Evolutionary conservation across 2,888 invertebrate species (phyloP), one percentile per base, ranked within the genome.

Genomic region (Fabriciana adippe): DNA sequence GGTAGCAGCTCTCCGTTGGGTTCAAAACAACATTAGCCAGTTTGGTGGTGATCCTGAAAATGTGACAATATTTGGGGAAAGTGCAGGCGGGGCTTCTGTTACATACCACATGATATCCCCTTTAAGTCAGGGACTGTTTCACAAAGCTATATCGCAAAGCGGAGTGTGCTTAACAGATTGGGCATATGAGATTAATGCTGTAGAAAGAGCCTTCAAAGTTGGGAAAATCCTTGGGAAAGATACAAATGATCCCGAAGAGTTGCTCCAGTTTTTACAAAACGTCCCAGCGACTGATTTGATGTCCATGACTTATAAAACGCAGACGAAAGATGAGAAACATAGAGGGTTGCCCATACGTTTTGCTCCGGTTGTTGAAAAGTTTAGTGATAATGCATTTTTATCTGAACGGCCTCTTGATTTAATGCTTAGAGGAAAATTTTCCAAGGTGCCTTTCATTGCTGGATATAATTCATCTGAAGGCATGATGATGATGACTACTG

Each of bases 91-190:
- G 0, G 79, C 83, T 0, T 81, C 82, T 2, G 85, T 84, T 0
- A 85, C 86, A 0, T 80, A 81, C 60, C 85, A 87, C 55, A 77
- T 88, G 78, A 60, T 87, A 14, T 86, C 87, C 6, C 83, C 86
- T 0, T 80, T 84, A 79, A 84, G 88, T 0, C 74, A 74, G 75
- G 85, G 84, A 21, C 66, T 88, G 45, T 87, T 87, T 64, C 78
- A 85, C 62, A 80, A 80, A 77, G 84, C 79, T 0, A 87, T 87
- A 57, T 75, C 81, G 1, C 84, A 87, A 63, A 86, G 86, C 74
- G 87, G 85, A 0, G 78, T 79, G 1, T 79, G 79, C 26, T 72
- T 78, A 6, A 54, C 66, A 48, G 78, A 80, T 56, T 82, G 81
- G 81, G 75, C 77, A 11, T 18, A 61, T n/a, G 76, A 73, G 8